phyloP scores from a whole-genome alignment of 2,113 vertebrate genomes.

The Istiophorus platypterus region DNA sequence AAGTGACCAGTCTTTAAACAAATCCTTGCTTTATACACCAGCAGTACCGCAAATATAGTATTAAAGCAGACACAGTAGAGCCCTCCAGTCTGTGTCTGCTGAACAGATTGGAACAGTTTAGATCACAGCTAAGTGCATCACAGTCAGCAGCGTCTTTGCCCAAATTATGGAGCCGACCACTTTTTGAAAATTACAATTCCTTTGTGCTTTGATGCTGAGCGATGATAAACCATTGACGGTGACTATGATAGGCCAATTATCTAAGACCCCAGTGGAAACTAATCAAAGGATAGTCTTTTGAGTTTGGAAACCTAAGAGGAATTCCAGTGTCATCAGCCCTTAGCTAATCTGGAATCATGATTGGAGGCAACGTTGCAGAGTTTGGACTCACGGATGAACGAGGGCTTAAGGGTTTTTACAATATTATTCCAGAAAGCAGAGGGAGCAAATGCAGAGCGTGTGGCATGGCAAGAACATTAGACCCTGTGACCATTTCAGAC shows the following conservation, averaged over 20 bases:
- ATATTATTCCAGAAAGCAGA: conserved; percentile 67
- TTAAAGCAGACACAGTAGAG: conserved; percentile 30
- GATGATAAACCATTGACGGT: conserved; percentile 68
- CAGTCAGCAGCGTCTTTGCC: conserved; percentile 62
- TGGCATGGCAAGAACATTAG: conserved; percentile 79
- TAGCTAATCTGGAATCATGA: conserved; percentile 76
- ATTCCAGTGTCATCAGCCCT: conserved; percentile 76
- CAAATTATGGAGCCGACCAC: conserved; percentile 63
- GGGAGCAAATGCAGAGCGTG: conserved; percentile 60
- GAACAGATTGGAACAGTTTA: conserved; percentile 76
- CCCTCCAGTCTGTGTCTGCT: conserved; percentile 57
- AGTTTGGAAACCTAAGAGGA: conserved; percentile 65
- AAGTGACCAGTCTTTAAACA: conserved; percentile 20
- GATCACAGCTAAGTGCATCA: conserved; percentile 51
- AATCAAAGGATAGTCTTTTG: conserved; percentile 66
- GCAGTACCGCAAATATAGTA: conserved; percentile 11
- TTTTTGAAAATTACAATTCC: conserved; percentile 69
- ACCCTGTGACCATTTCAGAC: conserved; percentile 73
- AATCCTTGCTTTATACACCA: conserved; percentile 24
- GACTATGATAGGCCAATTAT: conserved; percentile 70
- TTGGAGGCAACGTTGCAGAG: conserved; percentile 67
- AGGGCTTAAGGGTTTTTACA: conserved; percentile 57
- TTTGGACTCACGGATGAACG: conserved; percentile 50
- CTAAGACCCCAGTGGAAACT: conserved; percentile 58
- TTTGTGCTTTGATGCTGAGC: conserved; percentile 68